Conservation (phyloP, 2,888 invertebrate species). For the Megamerina dolium region DNA sequence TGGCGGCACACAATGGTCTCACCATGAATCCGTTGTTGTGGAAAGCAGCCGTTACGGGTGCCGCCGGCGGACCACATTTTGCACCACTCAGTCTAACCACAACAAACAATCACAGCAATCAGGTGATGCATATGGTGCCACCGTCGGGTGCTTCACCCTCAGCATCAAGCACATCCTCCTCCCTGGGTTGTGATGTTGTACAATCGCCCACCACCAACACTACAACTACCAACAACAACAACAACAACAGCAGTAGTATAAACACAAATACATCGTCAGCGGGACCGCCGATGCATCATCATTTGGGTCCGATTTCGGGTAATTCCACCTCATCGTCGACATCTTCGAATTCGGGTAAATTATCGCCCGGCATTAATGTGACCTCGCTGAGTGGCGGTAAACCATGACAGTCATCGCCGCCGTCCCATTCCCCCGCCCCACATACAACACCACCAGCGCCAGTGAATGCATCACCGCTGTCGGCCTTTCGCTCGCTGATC, state of each 20-base stretch:
- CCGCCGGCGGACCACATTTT: conserved; percentile 41
- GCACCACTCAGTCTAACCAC: conserved; percentile 48
- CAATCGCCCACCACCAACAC: conserved; percentile 35
- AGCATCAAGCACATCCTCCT: conserved; percentile 51
- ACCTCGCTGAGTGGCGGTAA: conserved; percentile 41
- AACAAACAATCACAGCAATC: conserved; percentile 25
- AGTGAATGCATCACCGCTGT: conserved; percentile 32
- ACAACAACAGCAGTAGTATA: conserved; percentile 23
- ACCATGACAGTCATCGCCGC: conserved; percentile 43
- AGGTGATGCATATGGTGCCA: conserved; percentile 36
- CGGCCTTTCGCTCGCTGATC: conserved; percentile 45
- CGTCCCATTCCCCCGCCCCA: conserved; percentile 12
- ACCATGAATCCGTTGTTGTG: conserved; percentile 48
- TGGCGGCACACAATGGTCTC: conserved; percentile 49
- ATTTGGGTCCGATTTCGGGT: conserved; percentile 42
- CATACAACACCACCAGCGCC: conserved; percentile 17
- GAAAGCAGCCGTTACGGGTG: conserved; percentile 47
- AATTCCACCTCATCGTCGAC: conserved; percentile 45
- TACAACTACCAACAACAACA: too few relatives aligned
- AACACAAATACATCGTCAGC: conserved; percentile 13
- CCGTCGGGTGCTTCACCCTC: conserved; percentile 53
- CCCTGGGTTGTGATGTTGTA: conserved; percentile 46
- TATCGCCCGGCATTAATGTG: conserved; percentile 44
- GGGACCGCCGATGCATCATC: conserved; percentile 20
- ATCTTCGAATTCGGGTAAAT: conserved; percentile 46